phyloP scores from a whole-genome alignment of 2,888 invertebrate genomes.

The Pherbina coryleti region DNA sequence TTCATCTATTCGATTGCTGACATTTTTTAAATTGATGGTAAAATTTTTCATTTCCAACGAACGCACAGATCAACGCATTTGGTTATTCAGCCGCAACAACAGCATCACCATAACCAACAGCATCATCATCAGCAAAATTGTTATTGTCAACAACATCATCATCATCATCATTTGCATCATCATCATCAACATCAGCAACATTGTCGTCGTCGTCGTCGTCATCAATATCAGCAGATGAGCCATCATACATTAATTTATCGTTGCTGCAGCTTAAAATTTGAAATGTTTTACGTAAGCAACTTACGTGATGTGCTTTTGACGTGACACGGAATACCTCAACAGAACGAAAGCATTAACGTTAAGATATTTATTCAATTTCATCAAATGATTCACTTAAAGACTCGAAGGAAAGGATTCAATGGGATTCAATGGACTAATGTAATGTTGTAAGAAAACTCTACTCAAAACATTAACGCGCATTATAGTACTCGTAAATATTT shows the following conservation, averaged over 20 bases:
- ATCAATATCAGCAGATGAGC: not conserved
- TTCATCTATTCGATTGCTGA: constrained; percentile 22
- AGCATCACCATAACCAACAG: constrained; percentile 12
- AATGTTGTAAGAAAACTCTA: too few relatives aligned
- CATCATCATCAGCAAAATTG: constrained; percentile 16
- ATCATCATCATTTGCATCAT: not conserved
- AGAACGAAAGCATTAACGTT: too few relatives aligned
- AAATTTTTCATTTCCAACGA: constrained; percentile 13
- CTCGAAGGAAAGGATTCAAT: too few relatives aligned
- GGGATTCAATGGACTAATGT: too few relatives aligned
- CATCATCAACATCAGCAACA: not conserved
- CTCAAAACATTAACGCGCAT: too few relatives aligned
- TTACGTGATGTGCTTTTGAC: too few relatives aligned
- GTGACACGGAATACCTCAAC: too few relatives aligned
- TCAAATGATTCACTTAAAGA: too few relatives aligned
- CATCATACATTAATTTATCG: constrained; percentile 13
- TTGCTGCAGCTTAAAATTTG: too few relatives aligned
- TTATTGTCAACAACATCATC: not conserved
- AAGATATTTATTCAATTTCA: too few relatives aligned
- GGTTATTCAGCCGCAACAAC: not conserved
- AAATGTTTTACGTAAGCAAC: too few relatives aligned
- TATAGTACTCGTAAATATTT: too few relatives aligned
- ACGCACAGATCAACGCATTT: not conserved
- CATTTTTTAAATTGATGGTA: constrained; percentile 32
- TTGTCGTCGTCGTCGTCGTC: not conserved